Conservation (phyloP, 2,113 vertebrate genomes). For the Caranx melampygus region DNA sequence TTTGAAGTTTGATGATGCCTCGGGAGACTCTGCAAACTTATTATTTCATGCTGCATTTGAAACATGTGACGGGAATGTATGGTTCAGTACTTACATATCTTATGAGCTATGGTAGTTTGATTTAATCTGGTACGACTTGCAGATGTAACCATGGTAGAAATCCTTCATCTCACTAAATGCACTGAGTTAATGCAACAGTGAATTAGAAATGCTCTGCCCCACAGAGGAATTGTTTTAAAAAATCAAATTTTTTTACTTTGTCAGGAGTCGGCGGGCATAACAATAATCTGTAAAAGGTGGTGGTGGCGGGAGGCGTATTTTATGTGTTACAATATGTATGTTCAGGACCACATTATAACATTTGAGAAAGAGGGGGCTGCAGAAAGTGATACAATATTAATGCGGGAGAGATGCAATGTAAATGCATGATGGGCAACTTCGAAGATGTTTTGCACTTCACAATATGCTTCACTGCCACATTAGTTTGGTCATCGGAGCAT, state of each 20-base stretch:
- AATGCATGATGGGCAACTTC: conserved; percentile 50
- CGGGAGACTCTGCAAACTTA: conserved; percentile 61
- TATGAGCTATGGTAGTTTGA: conserved; percentile 67
- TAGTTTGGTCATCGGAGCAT: conserved; percentile 45
- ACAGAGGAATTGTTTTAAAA: conserved; percentile 49
- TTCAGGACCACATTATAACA: conserved; percentile 45
- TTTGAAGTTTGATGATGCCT: conserved; percentile 69
- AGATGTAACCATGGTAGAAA: conserved; percentile 70
- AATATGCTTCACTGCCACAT: conserved; percentile 32
- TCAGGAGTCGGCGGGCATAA: background rate
- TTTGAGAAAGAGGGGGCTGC: conserved; percentile 21
- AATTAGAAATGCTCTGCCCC: conserved; percentile 61
- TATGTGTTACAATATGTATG: conserved; percentile 43
- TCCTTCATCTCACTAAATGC: conserved; percentile 68
- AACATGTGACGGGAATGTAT: conserved; percentile 72
- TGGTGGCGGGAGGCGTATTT: background rate
- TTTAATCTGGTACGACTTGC: conserved; percentile 67
- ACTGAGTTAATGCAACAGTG: conserved; percentile 63
- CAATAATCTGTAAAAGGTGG: conserved; percentile 11
- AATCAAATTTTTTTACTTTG: conserved; percentile 39
- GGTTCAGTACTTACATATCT: conserved; percentile 73
- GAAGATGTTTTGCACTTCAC: conserved; percentile 26
- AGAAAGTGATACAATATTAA: conserved; percentile 62
- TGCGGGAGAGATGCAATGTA: conserved; percentile 45
- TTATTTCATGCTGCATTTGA: conserved; percentile 75